Evolutionary conservation across 1,140 invertebrate genomes (phyloP), one percentile per base, ranked within the genome.

Genomic region (Condylostylus longicornis): DNA sequence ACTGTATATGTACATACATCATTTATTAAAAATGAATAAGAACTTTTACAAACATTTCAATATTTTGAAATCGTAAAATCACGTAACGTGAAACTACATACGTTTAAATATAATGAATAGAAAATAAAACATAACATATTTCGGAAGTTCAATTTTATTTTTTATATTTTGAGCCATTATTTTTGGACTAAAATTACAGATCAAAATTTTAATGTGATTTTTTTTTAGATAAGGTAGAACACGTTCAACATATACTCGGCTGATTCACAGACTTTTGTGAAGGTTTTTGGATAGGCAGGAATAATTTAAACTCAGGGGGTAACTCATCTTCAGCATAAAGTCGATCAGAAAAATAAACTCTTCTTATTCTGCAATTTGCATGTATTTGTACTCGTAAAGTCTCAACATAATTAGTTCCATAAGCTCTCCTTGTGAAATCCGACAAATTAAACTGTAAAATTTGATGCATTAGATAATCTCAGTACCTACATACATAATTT

Each of bases 401-500:
- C 66, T 99, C 95, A 22, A 98, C 89, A 65, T 99, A 99, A 67
- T 96, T 98, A 12, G 94, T 98, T 12, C 96, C 96, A 64, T 99
- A 99, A 2, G 96, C 96, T 48, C 95, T 68, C 47, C 91, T 69
- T 7, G 93, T 97, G 58, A 99, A 99, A 66, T 99, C 96, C 28
- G 93, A 89, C 33, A 99, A 68, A 64, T 99, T 99, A 57, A 99
- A 98, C 63, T 98, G 95, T n/a, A n/a, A n/a, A n/a, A n/a, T n/a
- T n/a, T n/a, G 47, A n/a, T n/a, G n/a, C n/a, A n/a, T n/a, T n/a
- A n/a, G n/a, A n/a, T n/a, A n/a, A n/a, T n/a, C n/a, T n/a, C n/a
- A n/a, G n/a, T n/a, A n/a, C n/a, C n/a, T n/a, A 97, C 88, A 63
- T 87, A 78, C 10, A 19, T 33, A 17, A 17, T 30, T 30, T 17